Base-by-base conservation (phyloP, 2,797 vertebrate genomes). In the Pseudochirops corinnae region DNA sequence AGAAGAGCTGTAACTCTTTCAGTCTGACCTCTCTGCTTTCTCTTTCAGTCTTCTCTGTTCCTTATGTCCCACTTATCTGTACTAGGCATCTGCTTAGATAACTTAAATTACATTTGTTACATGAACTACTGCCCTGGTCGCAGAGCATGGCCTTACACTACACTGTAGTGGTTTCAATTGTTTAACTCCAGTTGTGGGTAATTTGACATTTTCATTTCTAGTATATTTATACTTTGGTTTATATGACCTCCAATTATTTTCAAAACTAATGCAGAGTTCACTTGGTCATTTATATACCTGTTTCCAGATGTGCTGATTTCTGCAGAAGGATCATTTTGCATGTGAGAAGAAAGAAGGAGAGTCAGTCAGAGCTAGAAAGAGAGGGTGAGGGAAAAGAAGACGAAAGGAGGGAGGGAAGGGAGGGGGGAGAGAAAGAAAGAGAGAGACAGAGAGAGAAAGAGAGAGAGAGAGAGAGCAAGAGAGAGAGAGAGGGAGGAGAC, bases 331-430 rank as follows among this genome's bases (percentile, higher is more conserved):
- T 39, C 67, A 82, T 82, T 82, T 82, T 82, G 67, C n/a, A 39
- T 82, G 67, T 82, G 67, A 82, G 18, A 39, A 46, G 67, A 46
- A 82, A 82, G n/a, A 82, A 82, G n/a, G 6, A 74, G 16, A 18
- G 7, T 55, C 53, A 82, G 10, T 2, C 28, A 60, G 18, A 46
- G 60, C 11, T 3, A 16, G 31, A 62, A 62, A 13, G 31, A 62
- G 26, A 62, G 13, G 29, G 31, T 33, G 31, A 62, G 31, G 1
- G 13, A 28, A 31, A 62, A 4, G 31, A n/a, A 82, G 2, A 10
- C 18, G 18, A 4, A 46, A 0, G n/a, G 16, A 21, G 10, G 14
- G n/a, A 39, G 67, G 1, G n/a, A 2, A 7, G 0, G 21, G 9
- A 18, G 2, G 18, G 3, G 12, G 12, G 18, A 46, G 7, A 74